Base-by-base conservation (phyloP, 2,888 invertebrate species). In the Leptinotarsa peninsularis region DNA sequence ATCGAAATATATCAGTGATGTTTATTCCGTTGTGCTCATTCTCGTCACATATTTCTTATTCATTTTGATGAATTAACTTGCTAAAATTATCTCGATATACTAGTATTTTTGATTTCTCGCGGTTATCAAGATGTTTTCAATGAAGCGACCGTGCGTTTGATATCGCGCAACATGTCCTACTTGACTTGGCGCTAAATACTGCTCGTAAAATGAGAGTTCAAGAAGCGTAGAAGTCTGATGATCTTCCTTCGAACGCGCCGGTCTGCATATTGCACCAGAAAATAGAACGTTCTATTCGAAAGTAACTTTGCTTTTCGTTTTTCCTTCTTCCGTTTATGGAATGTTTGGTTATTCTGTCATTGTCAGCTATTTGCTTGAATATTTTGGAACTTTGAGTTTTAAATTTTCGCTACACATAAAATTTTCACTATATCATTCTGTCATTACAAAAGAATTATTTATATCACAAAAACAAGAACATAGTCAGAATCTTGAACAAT, bases 131-230 rank as follows among this genome's bases (percentile, higher is more conserved):
- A 72, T 73, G 72, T 33, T 71, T 71, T 58, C 50, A 73, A 76
- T 69, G 72, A 52, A 71, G 60, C 67, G 71, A 67, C 71, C 60
- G 67, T 67, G 76, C 71, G 63, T 66, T 67, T 67, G 72, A 66
- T 72, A 72, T 70, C 66, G 71, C 70, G 66, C 67, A 58, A 81
- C 81, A 79, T 82, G 76, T 67, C 76, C 72, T 77, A 72, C 73
- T 72, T 77, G 71, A 73, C 58, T 77, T 73, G 72, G 78, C 76
- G 77, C 67, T 78, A 76, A 77, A 79, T 74, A 76, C 49, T 70
- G 21, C 49, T 23, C 23, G 18, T 58, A 54, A 67, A 68, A 33
- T 52, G 54, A 23, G 23, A 23, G 54, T 52, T 68, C n/a, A 15
- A 68, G 21, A 49, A 18, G 68, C 68, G 68, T 33, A 54, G 68